Base-by-base conservation (phyloP, 2,888 invertebrate species). In the Calameuta filiformis region DNA sequence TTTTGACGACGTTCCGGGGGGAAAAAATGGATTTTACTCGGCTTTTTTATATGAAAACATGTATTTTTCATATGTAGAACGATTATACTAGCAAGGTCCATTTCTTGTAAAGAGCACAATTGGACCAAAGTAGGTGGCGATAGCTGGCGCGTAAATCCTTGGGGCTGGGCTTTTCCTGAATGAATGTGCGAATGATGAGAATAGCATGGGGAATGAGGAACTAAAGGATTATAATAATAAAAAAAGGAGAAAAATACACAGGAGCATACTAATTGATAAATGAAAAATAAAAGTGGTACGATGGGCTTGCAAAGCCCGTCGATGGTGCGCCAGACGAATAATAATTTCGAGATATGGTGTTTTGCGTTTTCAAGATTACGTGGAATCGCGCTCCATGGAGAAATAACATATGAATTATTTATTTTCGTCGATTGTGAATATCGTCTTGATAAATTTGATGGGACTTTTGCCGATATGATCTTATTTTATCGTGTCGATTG, bases 101-200 rank as follows among this genome's bases (percentile, higher is more conserved):
- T 81, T 81, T 76, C 81, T 82, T 83, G 77, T 75, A 81, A 79
- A 82, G 79, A 82, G 80, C 78, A 81, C 81, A 75, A 79, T 81
- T 79, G 85, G 85, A 85, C 85, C 84, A 85, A 85, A 73, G 79
- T 81, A 78, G 76, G 73, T 80, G 80, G 56, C 56, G 23, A 56
- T 56, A 9, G 56, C 56, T 56, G 15, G 56, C 56, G 56, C 23
- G 23, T 23, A 56, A 56, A 56, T 56, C 56, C 23, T 56, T 56
- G 56, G 23, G 9, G 23, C 23, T 56, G 23, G 56, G 23, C 23
- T 56, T 56, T 56, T 56, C 23, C 9, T 2, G 56, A 56, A 56
- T 56, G 9, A 56, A 56, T 56, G 56, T 6, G 56, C 15, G 56
- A 56, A 56, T 56, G 40, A 15, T 15, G 56, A 56, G 56, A 56